Conservation (phyloP, 2,113 vertebrate genomes). For the Boleophthalmus pectinirostris region DNA sequence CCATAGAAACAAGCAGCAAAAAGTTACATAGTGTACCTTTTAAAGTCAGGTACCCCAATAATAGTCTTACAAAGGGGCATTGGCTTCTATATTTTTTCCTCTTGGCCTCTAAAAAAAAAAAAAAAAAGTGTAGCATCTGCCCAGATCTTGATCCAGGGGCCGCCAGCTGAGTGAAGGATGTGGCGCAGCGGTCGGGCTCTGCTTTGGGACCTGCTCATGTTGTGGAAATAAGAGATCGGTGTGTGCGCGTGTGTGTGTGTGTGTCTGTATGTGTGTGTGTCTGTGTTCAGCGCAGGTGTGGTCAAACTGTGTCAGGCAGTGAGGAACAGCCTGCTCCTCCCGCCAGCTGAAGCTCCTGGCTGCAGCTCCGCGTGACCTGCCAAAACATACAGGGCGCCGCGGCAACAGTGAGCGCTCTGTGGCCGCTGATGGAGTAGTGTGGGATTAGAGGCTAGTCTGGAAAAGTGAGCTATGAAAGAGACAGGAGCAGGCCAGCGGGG, state of each 20-base stretch:
- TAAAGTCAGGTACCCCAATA: background rate
- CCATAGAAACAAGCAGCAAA: too few relatives aligned
- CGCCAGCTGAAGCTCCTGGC: constrained; percentile 45
- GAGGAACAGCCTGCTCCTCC: constrained; percentile 19
- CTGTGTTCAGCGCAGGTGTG: background rate
- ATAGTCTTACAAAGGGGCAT: background rate
- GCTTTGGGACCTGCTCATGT: constrained; percentile 4
- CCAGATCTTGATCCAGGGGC: constrained; percentile 41
- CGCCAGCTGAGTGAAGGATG: constrained; percentile 28
- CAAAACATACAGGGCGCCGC: constrained; percentile 66
- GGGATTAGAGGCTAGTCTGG: constrained; percentile 21
- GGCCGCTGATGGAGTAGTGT: constrained; percentile 22
- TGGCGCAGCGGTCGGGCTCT: constrained; percentile 32
- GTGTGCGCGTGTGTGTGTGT: background rate
- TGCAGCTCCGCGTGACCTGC: constrained; percentile 52
- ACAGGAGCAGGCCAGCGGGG: background rate
- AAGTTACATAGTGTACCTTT: too few relatives aligned
- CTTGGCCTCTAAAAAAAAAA: background rate
- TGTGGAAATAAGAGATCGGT: constrained; percentile 34
- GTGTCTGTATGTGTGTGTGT: background rate
- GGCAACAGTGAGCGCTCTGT: constrained; percentile 54
- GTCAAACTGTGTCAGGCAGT: constrained; percentile 15
- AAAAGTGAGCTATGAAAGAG: constrained; percentile 31
- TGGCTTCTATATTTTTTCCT: background rate
- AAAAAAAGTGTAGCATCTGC: constrained; percentile 27